phyloP scores from a whole-genome alignment of 2,113 vertebrate genomes.

The Aegithalos caudatus region DNA sequence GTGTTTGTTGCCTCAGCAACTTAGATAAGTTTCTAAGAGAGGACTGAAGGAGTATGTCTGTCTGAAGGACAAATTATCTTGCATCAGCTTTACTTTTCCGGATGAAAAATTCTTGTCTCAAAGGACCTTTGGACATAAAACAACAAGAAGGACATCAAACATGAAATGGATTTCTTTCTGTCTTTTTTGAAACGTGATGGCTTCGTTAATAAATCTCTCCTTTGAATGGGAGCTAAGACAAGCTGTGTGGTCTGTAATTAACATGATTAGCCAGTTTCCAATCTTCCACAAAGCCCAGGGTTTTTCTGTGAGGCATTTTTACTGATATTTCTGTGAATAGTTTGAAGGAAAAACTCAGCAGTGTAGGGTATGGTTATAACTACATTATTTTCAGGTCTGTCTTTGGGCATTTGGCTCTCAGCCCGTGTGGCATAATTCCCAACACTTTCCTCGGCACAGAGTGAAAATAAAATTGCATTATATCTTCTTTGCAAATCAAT shows the following conservation, averaged over 20 bases:
- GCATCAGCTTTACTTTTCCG: not conserved
- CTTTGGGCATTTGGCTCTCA: not conserved
- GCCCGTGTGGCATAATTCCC: not conserved
- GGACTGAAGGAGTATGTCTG: not conserved
- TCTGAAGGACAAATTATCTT: not conserved
- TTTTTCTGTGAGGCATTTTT: not conserved
- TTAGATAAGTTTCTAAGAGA: not conserved
- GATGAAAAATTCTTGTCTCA: not conserved
- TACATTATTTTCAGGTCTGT: not conserved
- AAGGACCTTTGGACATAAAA: not conserved
- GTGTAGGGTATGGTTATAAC: not conserved
- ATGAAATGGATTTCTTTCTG: not conserved
- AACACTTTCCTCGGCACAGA: not conserved
- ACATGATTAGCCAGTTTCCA: not conserved
- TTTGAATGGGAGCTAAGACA: not conserved
- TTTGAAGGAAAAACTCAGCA: not conserved
- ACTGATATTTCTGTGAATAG: not conserved
- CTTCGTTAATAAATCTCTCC: conserved; percentile 5
- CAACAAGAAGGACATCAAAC: not conserved
- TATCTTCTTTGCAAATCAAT: not conserved
- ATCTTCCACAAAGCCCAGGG: not conserved
- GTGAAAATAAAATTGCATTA: not conserved
- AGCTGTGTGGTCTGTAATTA: conserved; percentile 31
- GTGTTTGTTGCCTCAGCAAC: not conserved
- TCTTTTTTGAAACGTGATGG: not conserved